Evolutionary conservation across 2,797 vertebrate genomes (phyloP), one percentile per base, ranked within the genome.

Genomic region (Synaphobranchus kaupii): DNA sequence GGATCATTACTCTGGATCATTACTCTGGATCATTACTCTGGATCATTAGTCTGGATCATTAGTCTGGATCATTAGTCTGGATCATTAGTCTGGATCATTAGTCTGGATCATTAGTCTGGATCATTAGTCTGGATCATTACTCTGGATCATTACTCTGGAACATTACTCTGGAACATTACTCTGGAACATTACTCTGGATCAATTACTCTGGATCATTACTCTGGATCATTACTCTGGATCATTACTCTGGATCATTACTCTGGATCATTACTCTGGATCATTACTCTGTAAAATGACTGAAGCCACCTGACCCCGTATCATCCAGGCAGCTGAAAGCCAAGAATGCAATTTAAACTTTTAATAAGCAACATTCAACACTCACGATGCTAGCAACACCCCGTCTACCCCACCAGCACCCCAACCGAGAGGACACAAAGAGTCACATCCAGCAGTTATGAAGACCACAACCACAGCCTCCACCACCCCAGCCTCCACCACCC

Each of bases 301-400:
- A 34, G 68, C 39, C 60, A 83, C 66, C 31, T 63, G 39, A 63
- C 60, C n/a, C 83, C 25, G 34, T 34, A 81, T 78, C 34, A 81
- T 81, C 85, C 81, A 63, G 58, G 86, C 81, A 66, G 28, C 39
- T 50, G 58, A 66, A 22, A 20, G 63, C 47, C 58, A 15, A 58
- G 47, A 83, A 82, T 60, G 22, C 73, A 54, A 80, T 86, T 82
- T 86, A 52, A 86, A 86, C 48, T 82, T 82, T 86, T 83, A 86
- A 83, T 52, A 34, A 10, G 56, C 47, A 31, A 48, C 78, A 52
- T 58, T 34, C 58, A 63, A 22, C 60, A 54, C 60, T 66, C 50
- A n/a, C 44, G 31, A 48, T 80, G 44, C 4, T 22, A n/a, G 20
- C 76, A 80, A 48, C 39, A 80, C 17, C 39, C 17, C 76, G 3